Evolutionary conservation across 2,797 vertebrate species (phyloP).

Genomic region (Poeciliopsis presidionis): DNA sequence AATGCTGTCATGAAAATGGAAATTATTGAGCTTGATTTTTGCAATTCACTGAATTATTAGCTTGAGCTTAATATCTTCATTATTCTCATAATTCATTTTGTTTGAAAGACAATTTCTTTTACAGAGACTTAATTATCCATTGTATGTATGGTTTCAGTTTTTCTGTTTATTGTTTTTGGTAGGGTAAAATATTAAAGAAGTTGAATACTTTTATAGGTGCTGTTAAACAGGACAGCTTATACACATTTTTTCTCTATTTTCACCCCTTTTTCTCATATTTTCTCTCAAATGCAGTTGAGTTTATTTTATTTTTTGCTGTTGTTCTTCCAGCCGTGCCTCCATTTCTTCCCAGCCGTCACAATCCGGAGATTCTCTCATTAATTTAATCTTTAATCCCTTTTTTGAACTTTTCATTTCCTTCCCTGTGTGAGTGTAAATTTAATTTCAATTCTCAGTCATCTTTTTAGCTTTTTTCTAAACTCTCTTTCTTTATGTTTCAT

Average conservation of each 20-base stretch:
- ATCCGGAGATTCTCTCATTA: constrained; percentile 40
- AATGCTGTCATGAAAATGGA: too few relatives aligned
- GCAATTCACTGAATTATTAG: too few relatives aligned
- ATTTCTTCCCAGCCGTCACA: constrained; percentile 21
- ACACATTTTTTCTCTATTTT: background rate
- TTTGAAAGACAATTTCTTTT: too few relatives aligned
- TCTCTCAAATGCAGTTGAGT: background rate
- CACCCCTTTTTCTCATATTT: background rate
- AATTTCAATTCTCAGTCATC: constrained; percentile 45
- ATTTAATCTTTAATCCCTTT: constrained; percentile 46
- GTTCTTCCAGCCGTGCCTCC: constrained; percentile 14
- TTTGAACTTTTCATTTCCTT: constrained; percentile 33
- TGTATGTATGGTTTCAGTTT: too few relatives aligned
- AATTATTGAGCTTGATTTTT: too few relatives aligned
- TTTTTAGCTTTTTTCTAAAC: constrained; percentile 7
- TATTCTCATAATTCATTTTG: too few relatives aligned
- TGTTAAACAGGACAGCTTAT: background rate
- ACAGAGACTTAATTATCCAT: too few relatives aligned
- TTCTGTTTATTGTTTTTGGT: too few relatives aligned
- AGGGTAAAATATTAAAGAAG: too few relatives aligned
- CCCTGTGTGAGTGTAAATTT: constrained; percentile 16
- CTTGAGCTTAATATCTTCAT: too few relatives aligned
- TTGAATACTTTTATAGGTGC: too few relatives aligned
- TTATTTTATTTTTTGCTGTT: background rate
- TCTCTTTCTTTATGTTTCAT: constrained; percentile 17